Evolutionary conservation across 2,797 vertebrate genomes (phyloP).

Genomic region (Sebastes itinus): DNA sequence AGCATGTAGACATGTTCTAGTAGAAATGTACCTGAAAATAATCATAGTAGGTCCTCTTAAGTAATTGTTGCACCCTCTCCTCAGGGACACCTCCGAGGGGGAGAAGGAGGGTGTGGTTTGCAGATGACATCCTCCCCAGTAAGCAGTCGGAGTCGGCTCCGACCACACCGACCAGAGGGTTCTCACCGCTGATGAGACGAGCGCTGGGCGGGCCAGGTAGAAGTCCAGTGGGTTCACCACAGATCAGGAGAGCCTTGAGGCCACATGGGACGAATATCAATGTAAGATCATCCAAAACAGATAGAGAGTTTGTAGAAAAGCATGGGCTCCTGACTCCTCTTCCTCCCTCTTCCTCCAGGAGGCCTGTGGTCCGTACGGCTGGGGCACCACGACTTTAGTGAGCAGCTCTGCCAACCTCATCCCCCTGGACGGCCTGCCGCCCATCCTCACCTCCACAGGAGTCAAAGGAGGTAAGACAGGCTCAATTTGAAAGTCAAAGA

Average conservation of each 20-base stretch:
- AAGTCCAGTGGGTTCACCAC: slow-evolving; percentile 82
- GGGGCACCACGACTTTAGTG: slow-evolving; percentile 86
- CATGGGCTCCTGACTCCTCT: neutral
- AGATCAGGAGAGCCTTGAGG: slow-evolving; percentile 75
- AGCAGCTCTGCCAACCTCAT: slow-evolving; percentile 94
- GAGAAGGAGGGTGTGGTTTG: slow-evolving; percentile 97
- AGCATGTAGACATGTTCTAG: too few species aligned
- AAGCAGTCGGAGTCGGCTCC: slow-evolving; percentile 93
- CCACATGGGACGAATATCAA: slow-evolving; percentile 51
- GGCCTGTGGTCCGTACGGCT: slow-evolving; percentile 77
- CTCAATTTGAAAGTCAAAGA: neutral
- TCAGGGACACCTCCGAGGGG: slow-evolving; percentile 88
- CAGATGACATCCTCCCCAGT: slow-evolving; percentile 91
- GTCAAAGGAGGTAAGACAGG: slow-evolving; percentile 93
- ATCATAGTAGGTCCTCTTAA: neutral
- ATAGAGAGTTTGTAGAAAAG: neutral
- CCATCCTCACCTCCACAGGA: slow-evolving; percentile 98
- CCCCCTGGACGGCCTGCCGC: slow-evolving; percentile 95
- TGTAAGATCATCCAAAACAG: slow-evolving; percentile 43
- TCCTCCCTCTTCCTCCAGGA: slow-evolving; percentile 70
- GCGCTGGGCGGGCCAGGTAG: slow-evolving; percentile 37
- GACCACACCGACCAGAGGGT: slow-evolving; percentile 87
- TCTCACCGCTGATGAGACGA: slow-evolving; percentile 83
- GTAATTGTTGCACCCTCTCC: neutral
- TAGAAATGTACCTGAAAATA: too few species aligned